Evolutionary conservation across 2,888 invertebrate species (phyloP), one percentile per base, ranked within the genome.

Genomic region (Noctua janthe): DNA sequence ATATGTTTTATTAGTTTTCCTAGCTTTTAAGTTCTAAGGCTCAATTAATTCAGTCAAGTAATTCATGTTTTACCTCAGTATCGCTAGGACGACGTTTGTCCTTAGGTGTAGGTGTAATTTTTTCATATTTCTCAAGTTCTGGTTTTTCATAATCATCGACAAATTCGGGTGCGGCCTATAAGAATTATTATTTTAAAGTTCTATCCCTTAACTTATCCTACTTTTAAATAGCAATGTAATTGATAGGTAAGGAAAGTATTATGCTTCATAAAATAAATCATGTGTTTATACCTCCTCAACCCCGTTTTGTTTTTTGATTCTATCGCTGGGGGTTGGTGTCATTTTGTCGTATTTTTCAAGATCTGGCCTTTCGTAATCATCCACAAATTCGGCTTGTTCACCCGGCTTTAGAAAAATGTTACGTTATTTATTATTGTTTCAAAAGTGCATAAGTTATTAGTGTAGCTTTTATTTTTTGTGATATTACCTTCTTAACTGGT

Each of bases 291-390:
- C 96, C 96, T 97, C 95, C 87, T 93, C 91, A 84, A 96, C 92
- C 80, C 96, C 96, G 81, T 97, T 97, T 92, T 96, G 95, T 90
- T 95, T 96, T 94, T 96, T 97, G 69, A 92, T 91, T 86, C 92
- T 96, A 87, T 97, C 97, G 54, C 91, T 90, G 66, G 96, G 93
- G 71, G 97, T 95, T 73, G 97, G 97, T 88, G 96, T 94, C 66
- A 97, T 84, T 94, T 97, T 97, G 91, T 98, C 98, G 91, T 98
- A 98, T 94, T 97, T 98, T 92, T 98, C 98, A 80, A 98, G 96
- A 51, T 97, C 97, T 0, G 98, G 98, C 85, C 98, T 97, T 92
- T 98, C 98, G 92, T 98, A 98, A 94, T 98, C 98, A 66, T 98
- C 98, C 78, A 97, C 96, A 75, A 97, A 96, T 85, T 97, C 97